Percentiles rank a stretch among this genome's conserved stretches.
phyloP scores from a whole-genome alignment of 2,113 vertebrate genomes.

The Pica pica region DNA sequence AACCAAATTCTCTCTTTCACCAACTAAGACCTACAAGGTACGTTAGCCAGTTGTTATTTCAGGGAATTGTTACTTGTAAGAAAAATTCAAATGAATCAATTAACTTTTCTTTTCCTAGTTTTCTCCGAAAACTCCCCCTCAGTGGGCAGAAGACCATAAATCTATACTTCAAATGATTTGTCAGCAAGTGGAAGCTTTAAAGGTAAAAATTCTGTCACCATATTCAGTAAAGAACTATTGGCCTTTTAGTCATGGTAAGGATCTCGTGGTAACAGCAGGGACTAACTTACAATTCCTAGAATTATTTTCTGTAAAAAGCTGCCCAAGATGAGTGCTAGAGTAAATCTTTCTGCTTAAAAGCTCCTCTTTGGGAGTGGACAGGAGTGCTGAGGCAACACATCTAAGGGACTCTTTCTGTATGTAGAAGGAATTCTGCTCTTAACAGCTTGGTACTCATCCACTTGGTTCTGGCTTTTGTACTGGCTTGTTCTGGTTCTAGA shows the following conservation, averaged over 20 bases:
- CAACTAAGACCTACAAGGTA: constrained; percentile 87
- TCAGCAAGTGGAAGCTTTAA: constrained; percentile 93
- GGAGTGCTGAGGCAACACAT: neutral
- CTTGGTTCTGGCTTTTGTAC: neutral
- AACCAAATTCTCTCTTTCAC: constrained; percentile 81
- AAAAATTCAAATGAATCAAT: neutral
- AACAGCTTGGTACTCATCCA: neutral
- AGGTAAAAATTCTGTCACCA: constrained; percentile 72
- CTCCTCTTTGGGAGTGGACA: neutral
- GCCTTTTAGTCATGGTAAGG: neutral
- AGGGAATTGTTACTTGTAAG: neutral
- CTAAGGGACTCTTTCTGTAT: neutral
- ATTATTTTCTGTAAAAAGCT: neutral
- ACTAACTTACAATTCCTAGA: neutral
- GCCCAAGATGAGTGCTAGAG: neutral
- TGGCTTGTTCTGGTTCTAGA: neutral
- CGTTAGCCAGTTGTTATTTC: neutral
- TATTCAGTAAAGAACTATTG: neutral
- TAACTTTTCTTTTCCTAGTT: constrained; percentile 68
- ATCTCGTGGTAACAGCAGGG: neutral
- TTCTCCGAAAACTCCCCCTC: constrained; percentile 90
- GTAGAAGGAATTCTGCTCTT: neutral
- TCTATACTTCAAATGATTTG: constrained; percentile 89
- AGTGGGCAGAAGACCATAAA: constrained; percentile 95
- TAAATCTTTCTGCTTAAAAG: neutral